phyloP scores from a whole-genome alignment of 2,888 invertebrate genomes.

The Halictus ligatus region DNA sequence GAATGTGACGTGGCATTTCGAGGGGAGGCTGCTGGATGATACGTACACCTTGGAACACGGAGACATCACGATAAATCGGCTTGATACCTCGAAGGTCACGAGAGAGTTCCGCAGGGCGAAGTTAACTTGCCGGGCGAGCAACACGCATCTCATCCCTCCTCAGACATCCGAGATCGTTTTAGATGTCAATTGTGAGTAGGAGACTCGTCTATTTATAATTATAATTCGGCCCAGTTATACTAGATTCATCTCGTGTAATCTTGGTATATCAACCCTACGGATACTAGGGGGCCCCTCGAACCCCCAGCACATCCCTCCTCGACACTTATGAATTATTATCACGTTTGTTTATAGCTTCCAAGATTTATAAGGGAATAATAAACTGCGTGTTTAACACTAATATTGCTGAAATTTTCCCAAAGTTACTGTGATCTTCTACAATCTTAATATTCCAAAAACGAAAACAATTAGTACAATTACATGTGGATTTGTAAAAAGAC shows the following conservation, averaged over 20 bases:
- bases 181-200: constrained; percentile 79
- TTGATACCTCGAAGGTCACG: constrained; percentile 90
- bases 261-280: too few relatives aligned
- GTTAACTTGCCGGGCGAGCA: constrained; percentile 93
- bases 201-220: constrained; percentile 23
- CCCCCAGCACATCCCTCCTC: too few relatives aligned
- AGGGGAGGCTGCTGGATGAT: constrained; percentile 89
- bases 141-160: constrained; percentile 93
- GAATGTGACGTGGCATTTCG: constrained; percentile 92
- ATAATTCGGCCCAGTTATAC: too few relatives aligned
- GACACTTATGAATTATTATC: too few relatives aligned
- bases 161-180: constrained; percentile 74
- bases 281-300: too few relatives aligned
- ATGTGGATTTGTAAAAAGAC: not conserved
- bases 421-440: too few relatives aligned
- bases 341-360: not conserved
- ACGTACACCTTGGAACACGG: constrained; percentile 89
- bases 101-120: constrained; percentile 91
- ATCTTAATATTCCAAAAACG: not conserved
- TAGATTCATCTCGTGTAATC: too few relatives aligned
- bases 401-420: too few relatives aligned
- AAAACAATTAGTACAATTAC: not conserved
- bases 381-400: too few relatives aligned
- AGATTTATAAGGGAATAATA: too few relatives aligned
- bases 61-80: constrained; percentile 91